Evolutionary conservation across 2,888 invertebrate species (phyloP).

Genomic region (Halictus ligatus): DNA sequence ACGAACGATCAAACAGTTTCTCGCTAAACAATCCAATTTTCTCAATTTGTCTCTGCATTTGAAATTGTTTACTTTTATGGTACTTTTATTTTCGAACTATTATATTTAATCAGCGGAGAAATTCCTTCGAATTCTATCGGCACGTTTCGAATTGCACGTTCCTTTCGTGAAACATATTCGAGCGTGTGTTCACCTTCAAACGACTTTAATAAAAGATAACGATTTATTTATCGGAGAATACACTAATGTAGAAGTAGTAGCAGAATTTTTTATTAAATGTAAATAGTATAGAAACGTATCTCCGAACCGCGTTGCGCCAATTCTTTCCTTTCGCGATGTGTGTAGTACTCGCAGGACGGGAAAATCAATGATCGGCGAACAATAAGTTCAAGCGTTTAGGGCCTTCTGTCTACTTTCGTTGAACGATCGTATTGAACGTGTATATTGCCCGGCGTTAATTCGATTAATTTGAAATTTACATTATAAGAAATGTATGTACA

Average conservation of each 20-base stretch:
- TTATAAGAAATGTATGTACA: neutral
- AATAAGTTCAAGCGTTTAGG: conserved; percentile 5
- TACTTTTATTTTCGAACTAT: neutral
- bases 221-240: neutral
- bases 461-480: conserved; percentile 5
- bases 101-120: neutral
- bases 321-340: neutral
- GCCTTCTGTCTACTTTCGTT: neutral
- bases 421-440: neutral
- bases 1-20: conserved; percentile 31
- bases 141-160: neutral
- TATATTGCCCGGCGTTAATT: neutral
- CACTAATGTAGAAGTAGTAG: neutral
- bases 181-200: neutral
- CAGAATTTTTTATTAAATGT: neutral
- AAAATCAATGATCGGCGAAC: conserved; percentile 11
- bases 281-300: neutral
- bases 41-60: neutral
- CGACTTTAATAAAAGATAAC: neutral
- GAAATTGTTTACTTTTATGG: neutral
- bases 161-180: neutral
- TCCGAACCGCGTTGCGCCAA: neutral
- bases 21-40: neutral
- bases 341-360: no score
- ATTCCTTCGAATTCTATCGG: neutral